phyloP scores from a whole-genome alignment of 2,797 vertebrate genomes.

The Phataginus tricuspis region DNA sequence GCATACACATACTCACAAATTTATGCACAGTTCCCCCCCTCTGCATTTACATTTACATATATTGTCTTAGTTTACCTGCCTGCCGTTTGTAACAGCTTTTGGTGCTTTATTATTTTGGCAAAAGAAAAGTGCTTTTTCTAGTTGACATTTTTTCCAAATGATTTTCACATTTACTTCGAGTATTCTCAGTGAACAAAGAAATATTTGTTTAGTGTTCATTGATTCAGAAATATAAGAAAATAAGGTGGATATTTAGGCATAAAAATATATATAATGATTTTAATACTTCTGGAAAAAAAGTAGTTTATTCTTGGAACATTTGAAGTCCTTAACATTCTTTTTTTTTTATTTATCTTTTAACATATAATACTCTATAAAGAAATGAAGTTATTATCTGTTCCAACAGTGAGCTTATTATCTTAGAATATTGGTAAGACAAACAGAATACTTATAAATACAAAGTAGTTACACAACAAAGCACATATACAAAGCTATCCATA shows the following conservation, averaged over 20 bases:
- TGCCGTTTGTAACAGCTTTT: background rate
- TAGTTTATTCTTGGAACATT: background rate
- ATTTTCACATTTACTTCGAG: background rate
- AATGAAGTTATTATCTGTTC: background rate
- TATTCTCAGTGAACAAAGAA: constrained; percentile 11
- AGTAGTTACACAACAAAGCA: background rate
- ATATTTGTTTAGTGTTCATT: constrained; percentile 9
- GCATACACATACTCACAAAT: rapidly evolving
- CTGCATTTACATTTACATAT: background rate
- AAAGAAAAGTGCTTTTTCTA: background rate
- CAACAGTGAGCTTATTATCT: background rate
- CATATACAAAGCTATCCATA: background rate
- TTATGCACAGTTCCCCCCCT: background rate
- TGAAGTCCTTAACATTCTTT: background rate
- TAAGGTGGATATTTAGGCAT: background rate
- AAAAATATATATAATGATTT: background rate
- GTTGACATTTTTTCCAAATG: background rate
- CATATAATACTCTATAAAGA: background rate
- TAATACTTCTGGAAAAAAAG: background rate
- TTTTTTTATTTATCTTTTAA: background rate
- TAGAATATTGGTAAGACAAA: background rate
- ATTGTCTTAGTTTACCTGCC: background rate
- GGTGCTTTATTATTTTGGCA: background rate
- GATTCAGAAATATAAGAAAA: constrained; percentile 34
- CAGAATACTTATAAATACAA: background rate